Conservation (phyloP, 2,888 invertebrate genomes). For the Pseudococcus longispinus region DNA sequence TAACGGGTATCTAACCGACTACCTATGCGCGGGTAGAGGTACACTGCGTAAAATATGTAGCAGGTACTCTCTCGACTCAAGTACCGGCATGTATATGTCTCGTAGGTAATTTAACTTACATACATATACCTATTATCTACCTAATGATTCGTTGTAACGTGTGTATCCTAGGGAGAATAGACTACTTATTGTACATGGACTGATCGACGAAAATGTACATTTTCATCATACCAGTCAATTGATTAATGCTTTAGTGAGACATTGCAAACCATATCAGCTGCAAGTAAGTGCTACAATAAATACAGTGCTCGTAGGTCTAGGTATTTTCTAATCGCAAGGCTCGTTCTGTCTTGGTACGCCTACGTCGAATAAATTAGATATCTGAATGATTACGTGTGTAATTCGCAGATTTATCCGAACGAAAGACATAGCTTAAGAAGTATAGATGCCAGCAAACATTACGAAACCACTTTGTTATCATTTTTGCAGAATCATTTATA, state of each 20-base stretch:
- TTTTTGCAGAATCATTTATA: slow-evolving; percentile 85
- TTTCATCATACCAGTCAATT: slow-evolving; percentile 94
- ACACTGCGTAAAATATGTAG: too few relatives aligned
- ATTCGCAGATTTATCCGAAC: slow-evolving; percentile 89
- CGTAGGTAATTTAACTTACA: too few relatives aligned
- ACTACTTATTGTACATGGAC: slow-evolving; percentile 92
- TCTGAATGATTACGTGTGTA: slow-evolving; percentile 29
- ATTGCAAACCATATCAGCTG: slow-evolving; percentile 95
- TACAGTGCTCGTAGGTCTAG: too few relatives aligned
- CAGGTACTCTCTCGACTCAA: too few relatives aligned
- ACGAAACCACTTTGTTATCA: slow-evolving; percentile 91
- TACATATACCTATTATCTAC: neutral
- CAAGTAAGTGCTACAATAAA: slow-evolving; percentile 67
- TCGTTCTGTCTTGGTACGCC: too few relatives aligned
- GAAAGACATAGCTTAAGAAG: slow-evolving; percentile 95
- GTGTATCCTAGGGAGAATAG: slow-evolving; percentile 76
- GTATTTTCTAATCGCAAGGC: too few relatives aligned
- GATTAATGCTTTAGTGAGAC: slow-evolving; percentile 85
- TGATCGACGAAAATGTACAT: slow-evolving; percentile 99
- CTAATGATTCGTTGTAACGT: neutral
- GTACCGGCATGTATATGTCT: too few relatives aligned
- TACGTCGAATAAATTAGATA: neutral
- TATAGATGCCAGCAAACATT: slow-evolving; percentile 93
- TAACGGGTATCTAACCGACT: too few relatives aligned
- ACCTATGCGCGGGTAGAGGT: too few relatives aligned